Percentiles rank a stretch among this genome's conserved stretches.
These are phyloP conservation scores for Bradypodion pumilum DNA, from an alignment of 2,797 vertebrate species.

Conservation along the genomic window DNA sequence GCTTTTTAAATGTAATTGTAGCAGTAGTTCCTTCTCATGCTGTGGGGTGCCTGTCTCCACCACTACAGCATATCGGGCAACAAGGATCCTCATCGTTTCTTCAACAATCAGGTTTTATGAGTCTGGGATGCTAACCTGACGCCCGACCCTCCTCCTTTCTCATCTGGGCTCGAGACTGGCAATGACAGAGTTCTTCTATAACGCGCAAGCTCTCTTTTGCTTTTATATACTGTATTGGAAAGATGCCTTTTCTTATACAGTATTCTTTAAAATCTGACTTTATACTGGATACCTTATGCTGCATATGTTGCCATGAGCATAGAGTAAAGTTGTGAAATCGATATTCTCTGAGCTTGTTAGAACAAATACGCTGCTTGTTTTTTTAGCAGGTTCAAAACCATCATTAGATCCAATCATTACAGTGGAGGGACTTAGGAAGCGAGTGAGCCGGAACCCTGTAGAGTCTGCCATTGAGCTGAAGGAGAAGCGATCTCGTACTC, in stretches of 20 bases:
- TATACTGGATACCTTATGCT: neutral
- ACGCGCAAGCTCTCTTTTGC: neutral
- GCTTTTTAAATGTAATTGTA: too few species aligned
- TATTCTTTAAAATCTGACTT: neutral
- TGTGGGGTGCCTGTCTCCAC: too few species aligned
- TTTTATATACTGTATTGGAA: neutral
- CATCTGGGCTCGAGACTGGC: too few species aligned
- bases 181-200: too few species aligned
- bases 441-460: constrained; percentile 86
- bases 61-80: too few species aligned
- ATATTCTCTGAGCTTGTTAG: neutral
- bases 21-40: too few species aligned
- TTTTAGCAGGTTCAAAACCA: constrained; percentile 79
- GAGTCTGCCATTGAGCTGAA: constrained; percentile 96
- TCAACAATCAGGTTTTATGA: too few species aligned
- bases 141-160: too few species aligned
- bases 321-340: neutral
- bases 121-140: too few species aligned
- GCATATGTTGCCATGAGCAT: neutral
- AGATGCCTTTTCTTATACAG: neutral
- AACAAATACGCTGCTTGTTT: constrained; percentile 52
- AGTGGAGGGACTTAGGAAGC: constrained; percentile 91
- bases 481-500: constrained; percentile 93
- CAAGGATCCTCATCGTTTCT: too few species aligned
- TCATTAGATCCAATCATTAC: constrained; percentile 90